Evolutionary conservation across 1,140 invertebrate genomes (phyloP).

Genomic region (Streblospio benedicti): DNA sequence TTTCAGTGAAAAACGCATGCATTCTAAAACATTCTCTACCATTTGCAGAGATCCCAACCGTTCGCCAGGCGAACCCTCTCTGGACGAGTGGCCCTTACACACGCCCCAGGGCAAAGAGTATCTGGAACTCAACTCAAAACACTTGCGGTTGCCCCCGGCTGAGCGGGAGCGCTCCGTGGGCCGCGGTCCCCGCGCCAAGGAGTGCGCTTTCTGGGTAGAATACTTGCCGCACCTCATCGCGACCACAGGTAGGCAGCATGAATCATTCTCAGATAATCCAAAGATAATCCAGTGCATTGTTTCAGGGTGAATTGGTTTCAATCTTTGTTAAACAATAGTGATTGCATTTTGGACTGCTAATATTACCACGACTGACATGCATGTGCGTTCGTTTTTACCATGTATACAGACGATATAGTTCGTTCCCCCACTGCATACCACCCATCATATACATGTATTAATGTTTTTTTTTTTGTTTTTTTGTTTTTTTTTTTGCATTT

Average conservation of each 20-base stretch:
- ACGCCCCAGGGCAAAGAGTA: constrained; percentile 73
- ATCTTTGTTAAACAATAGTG: background rate
- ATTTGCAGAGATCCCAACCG: constrained; percentile 60
- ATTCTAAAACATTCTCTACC: background rate
- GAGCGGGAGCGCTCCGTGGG: constrained; percentile 52
- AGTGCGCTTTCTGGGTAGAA: constrained; percentile 94
- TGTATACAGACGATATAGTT: too few species aligned
- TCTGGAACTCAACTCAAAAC: constrained; percentile 71
- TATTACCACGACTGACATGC: too few species aligned
- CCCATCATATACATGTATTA: too few species aligned
- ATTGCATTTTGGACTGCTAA: too few species aligned
- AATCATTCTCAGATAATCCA: too few species aligned
- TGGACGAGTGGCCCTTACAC: constrained; percentile 75
- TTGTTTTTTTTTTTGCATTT: background rate
- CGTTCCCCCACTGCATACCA: too few species aligned
- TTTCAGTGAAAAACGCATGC: background rate
- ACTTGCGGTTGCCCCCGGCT: constrained; percentile 32
- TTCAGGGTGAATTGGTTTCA: background rate
- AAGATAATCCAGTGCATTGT: too few species aligned
- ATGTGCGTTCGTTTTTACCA: too few species aligned
- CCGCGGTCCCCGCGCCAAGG: constrained; percentile 72
- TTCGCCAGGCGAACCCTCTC: constrained; percentile 36
- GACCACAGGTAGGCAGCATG: constrained; percentile 52
- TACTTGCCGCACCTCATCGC: constrained; percentile 80
- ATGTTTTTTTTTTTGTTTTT: too few species aligned